Conservation (phyloP, 1,140 invertebrate species). For the Caenorhabditis tropicalis region DNA sequence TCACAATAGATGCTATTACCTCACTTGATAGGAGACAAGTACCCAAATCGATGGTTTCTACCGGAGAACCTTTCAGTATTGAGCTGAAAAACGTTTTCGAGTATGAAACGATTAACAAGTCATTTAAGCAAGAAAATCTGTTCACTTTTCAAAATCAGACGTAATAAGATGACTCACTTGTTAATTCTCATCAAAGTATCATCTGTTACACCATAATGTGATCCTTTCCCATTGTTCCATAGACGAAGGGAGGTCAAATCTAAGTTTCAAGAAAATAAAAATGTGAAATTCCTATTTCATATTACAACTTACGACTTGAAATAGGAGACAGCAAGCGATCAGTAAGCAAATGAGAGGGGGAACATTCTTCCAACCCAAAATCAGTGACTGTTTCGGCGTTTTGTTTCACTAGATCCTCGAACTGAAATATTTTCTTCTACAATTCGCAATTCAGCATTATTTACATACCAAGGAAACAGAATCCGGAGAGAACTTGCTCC, state of each 20-base stretch:
- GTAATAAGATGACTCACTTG: neutral
- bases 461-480: conserved; percentile 28
- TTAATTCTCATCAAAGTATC: neutral
- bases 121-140: neutral
- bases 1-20: neutral
- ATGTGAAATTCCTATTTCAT: neutral
- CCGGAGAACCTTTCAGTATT: neutral
- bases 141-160: no score
- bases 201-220: conserved; percentile 13
- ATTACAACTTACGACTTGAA: neutral
- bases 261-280: neutral
- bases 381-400: neutral
- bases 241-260: neutral
- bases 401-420: conserved; percentile 5
- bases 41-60: conserved; percentile 1
- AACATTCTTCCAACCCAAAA: conserved; percentile 39
- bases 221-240: conserved; percentile 29
- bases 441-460: neutral
- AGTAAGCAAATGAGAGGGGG: conserved; percentile 20
- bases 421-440: neutral
- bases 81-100: neutral
- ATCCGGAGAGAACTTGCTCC: conserved; percentile 20
- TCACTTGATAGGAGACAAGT: conserved; percentile 12
- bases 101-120: no score
- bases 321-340: conserved; percentile 15